Percentiles rank a stretch among this genome's conserved stretches.
Evolutionary conservation across 2,888 invertebrate species (phyloP).

Genomic region (Netelia inedita): DNA sequence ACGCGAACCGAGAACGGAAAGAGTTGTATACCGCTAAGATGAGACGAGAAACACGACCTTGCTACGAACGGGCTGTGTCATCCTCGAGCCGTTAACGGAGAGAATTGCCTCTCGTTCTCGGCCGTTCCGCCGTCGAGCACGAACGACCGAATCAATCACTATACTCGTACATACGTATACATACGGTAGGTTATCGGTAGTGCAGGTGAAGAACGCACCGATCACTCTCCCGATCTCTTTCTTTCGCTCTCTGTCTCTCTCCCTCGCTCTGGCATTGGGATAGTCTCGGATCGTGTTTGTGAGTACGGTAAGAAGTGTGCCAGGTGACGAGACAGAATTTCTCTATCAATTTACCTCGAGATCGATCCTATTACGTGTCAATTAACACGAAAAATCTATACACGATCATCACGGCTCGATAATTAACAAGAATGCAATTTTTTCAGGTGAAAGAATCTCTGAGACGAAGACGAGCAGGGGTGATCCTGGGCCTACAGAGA

Average conservation of each 20-base stretch:
- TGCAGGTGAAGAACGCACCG: conserved; percentile 82
- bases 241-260: conserved; percentile 35
- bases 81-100: conserved; percentile 83
- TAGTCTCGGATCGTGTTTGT: conserved; percentile 60
- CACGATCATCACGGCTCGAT: not conserved
- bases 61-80: conserved; percentile 83
- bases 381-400: conserved; percentile 31
- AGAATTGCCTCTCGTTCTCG: conserved; percentile 59
- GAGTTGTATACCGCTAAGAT: conserved; percentile 81
- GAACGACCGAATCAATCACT: conserved; percentile 81
- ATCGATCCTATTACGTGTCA: conserved; percentile 53
- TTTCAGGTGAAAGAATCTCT: conserved; percentile 15
- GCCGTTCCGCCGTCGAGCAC: conserved; percentile 63
- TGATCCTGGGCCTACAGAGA: not conserved
- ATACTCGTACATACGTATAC: conserved; percentile 32
- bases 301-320: conserved; percentile 75
- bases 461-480: not conserved
- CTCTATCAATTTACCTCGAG: conserved; percentile 71
- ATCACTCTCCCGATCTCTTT: conserved; percentile 37
- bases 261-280: conserved; percentile 55
- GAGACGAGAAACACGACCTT: conserved; percentile 80
- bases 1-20: conserved; percentile 78
- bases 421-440: conserved; percentile 1
- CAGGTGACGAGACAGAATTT: conserved; percentile 79
- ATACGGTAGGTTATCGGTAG: conserved; percentile 72